Percentiles rank a stretch among this genome's conserved stretches.
Conservation (phyloP, 30 jellyfish, hydroid and myxozoan genomes). For the Cassiopea andromeda region DNA sequence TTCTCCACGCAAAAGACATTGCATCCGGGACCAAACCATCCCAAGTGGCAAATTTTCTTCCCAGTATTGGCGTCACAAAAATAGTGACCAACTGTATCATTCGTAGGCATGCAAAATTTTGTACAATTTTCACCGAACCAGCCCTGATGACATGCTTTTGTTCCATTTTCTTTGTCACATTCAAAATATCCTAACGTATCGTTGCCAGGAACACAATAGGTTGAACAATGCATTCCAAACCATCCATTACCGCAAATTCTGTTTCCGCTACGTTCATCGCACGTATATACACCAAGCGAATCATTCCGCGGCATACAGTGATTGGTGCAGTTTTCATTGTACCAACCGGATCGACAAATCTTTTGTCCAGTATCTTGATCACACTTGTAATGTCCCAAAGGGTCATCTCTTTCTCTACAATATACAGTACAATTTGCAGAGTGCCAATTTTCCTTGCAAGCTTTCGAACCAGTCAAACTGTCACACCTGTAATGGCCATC, state of each 20-base stretch:
- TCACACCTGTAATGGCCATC: slow-evolving; percentile 67
- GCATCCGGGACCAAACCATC: slow-evolving; percentile 37
- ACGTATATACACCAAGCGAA: slow-evolving; percentile 46
- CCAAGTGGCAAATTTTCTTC: slow-evolving; percentile 11
- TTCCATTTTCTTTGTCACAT: slow-evolving; percentile 28
- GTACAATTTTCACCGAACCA: slow-evolving; percentile 60
- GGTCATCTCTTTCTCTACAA: slow-evolving; percentile 8
- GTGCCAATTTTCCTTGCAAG: slow-evolving; percentile 53
- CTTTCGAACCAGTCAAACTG: slow-evolving; percentile 27
- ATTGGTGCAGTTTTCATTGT: slow-evolving; percentile 21
- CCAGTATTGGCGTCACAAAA: slow-evolving; percentile 25
- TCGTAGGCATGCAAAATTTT: slow-evolving; percentile 7
- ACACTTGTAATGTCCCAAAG: slow-evolving; percentile 14
- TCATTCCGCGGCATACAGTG: slow-evolving; percentile 27
- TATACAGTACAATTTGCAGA: slow-evolving; percentile 17
- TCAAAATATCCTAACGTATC: slow-evolving; percentile 11
- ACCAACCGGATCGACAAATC: slow-evolving; percentile 47
- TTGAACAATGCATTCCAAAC: slow-evolving; percentile 46
- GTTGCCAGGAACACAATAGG: slow-evolving; percentile 17
- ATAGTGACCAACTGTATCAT: not conserved
- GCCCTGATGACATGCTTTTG: slow-evolving; percentile 6
- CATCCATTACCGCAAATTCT: slow-evolving; percentile 43
- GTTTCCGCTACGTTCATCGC: slow-evolving; percentile 36
- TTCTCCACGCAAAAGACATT: not conserved
- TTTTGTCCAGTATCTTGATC: slow-evolving; percentile 22